Evolutionary conservation across 2,888 invertebrate genomes (phyloP).

Genomic region (Diploptera punctata): DNA sequence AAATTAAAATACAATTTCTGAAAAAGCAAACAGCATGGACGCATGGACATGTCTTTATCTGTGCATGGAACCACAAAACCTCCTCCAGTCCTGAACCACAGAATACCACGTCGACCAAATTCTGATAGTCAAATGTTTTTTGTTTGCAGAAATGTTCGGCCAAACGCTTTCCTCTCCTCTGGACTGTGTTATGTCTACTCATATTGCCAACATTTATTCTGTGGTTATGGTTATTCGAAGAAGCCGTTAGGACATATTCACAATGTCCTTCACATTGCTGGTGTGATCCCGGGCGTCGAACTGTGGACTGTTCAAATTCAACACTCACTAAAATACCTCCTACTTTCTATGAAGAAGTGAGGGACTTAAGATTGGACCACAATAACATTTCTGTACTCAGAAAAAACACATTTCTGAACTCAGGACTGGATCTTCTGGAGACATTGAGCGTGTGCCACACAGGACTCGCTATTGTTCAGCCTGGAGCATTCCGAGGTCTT

Average conservation of each 20-base stretch:
- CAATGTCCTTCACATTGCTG: conserved; percentile 12
- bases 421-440: neutral
- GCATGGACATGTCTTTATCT: too few species aligned
- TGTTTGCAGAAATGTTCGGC: neutral
- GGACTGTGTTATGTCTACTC: neutral
- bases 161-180: neutral
- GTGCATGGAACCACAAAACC: too few species aligned
- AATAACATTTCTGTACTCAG: conserved; percentile 1
- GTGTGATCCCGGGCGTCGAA: conserved; percentile 18
- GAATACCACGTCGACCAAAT: too few species aligned
- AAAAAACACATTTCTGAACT: neutral
- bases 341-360: neutral
- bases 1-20: too few species aligned
- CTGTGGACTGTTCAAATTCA: conserved; percentile 11
- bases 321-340: neutral
- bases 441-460: neutral
- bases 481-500: conserved; percentile 13
- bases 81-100: too few species aligned
- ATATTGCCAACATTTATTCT: conserved; percentile 1
- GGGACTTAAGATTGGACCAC: conserved; percentile 11
- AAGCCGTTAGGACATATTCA: neutral
- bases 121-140: neutral
- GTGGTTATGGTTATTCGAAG: conserved; percentile 12
- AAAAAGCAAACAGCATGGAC: too few species aligned
- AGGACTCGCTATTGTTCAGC: neutral